Base-by-base conservation (phyloP, 2,888 invertebrate species). In the Idaea aversata region DNA sequence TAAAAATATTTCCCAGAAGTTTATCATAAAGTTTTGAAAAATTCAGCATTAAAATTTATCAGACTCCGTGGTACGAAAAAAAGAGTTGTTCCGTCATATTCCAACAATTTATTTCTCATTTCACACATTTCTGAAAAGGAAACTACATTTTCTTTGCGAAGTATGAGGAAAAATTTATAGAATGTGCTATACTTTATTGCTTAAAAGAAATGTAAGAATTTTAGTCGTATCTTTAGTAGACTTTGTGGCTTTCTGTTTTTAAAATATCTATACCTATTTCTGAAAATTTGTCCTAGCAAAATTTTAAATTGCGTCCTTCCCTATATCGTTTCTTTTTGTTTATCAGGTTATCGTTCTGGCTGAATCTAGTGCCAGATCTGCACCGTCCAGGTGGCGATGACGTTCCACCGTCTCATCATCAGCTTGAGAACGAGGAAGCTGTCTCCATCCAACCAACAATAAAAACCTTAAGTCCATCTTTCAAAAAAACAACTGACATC, bases 361-460 rank as follows among this genome's bases (percentile, higher is more conserved):
- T 98, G 67, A 98, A 98, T 82, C 93, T 99, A 63, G 97, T 99
- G 67, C 99, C 99, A 47, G 98, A 98, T 82, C 93, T 97, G 36
- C 97, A 97, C 83, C 96, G 97, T 75, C 97, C 97, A 0, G 97
- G 97, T 6, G 96, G 97, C 6, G 97, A 97, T 76, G 97, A 97
- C 77, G 97, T 98, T 4, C 97, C 97, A 35, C 94, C 95, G 60
- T 95, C 96, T 0, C 97, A 98, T 86, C 98, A 98, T 85, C 95
- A 97, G 72, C 94, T 98, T 1, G 95, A 95, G 70, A 95, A 96
- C 74, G 96, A 97, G 69, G 95, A 96, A n/a, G 57, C 66, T 62
- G 94, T 95, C 61, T 93, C 94, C 57, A 86, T 90, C 13, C 93
- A 91, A 71, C 93, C 94, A 2, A 93, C 93, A 0, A 80, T 93